These are phyloP conservation scores for Dreissena rostriformis DNA, from an alignment of 1,140 invertebrate species.

Conservation along the genomic window DNA sequence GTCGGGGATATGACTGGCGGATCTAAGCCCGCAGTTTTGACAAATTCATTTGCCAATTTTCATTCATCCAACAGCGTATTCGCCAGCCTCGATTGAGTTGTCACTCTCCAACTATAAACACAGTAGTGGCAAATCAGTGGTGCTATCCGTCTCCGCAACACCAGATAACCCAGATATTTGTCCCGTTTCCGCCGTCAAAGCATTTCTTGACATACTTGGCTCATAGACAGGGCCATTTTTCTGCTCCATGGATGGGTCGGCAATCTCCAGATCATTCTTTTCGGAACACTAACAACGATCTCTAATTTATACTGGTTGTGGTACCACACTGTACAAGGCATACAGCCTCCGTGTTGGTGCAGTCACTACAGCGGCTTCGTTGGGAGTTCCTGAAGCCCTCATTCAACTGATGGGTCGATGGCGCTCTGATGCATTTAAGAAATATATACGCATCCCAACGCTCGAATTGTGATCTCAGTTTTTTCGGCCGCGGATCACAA, in stretches of 20 bases:
- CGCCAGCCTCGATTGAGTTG: neutral
- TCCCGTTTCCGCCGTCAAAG: neutral
- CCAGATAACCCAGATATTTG: neutral
- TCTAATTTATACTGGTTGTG: neutral
- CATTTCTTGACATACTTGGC: neutral
- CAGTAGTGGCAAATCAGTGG: neutral
- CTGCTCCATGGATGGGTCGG: neutral
- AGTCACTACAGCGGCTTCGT: constrained; percentile 5
- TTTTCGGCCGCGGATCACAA: no score
- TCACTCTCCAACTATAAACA: neutral
- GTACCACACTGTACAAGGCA: constrained; percentile 1
- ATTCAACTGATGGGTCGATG: constrained; percentile 20
- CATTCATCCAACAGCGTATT: neutral
- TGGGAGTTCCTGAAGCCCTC: neutral
- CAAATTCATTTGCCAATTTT: neutral
- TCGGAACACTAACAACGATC: neutral
- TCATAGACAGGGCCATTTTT: neutral
- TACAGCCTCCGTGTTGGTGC: constrained; percentile 24
- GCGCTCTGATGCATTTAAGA: neutral
- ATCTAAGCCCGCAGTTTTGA: neutral
- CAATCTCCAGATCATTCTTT: constrained; percentile 16
- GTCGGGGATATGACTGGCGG: constrained; percentile 1
- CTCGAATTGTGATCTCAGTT: neutral
- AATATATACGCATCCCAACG: constrained; percentile 33
- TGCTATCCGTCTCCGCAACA: neutral